These are phyloP conservation scores for Sprattus sprattus DNA, from an alignment of 2,113 vertebrate genomes.

Conservation along the genomic window DNA sequence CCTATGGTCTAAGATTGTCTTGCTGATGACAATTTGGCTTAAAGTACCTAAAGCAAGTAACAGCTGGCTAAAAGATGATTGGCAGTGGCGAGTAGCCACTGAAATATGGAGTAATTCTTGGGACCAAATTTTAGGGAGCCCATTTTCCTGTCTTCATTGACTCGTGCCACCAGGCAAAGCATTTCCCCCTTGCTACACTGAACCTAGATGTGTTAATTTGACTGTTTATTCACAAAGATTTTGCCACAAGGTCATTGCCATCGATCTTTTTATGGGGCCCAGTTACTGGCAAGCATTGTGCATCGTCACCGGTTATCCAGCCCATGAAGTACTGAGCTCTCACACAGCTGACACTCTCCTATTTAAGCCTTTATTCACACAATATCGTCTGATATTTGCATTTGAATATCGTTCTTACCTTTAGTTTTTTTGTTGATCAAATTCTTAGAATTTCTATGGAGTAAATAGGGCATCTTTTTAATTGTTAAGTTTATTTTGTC, in stretches of 20 bases:
- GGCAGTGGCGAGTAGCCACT: not conserved
- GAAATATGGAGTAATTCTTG: not conserved
- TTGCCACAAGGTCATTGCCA: not conserved
- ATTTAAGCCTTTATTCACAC: not conserved
- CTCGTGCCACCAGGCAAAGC: not conserved
- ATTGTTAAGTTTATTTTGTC: too few relatives aligned
- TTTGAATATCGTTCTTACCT: not conserved
- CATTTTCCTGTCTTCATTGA: not conserved
- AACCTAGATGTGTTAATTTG: not conserved
- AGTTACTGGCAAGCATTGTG: not conserved
- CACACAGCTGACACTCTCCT: not conserved
- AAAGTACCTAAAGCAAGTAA: too few relatives aligned
- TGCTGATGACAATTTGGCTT: not conserved
- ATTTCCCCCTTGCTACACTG: not conserved
- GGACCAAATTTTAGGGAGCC: not conserved
- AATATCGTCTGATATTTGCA: not conserved
- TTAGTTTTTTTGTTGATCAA: too few relatives aligned
- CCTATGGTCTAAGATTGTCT: not conserved
- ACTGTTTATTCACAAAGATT: not conserved
- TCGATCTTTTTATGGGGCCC: not conserved
- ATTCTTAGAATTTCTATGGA: not conserved
- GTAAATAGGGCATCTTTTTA: not conserved
- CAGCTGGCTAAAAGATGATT: too few relatives aligned
- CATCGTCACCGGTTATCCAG: not conserved
- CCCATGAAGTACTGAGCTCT: not conserved